phyloP scores from a whole-genome alignment of 2,113 vertebrate genomes.

The Xiphias gladius region DNA sequence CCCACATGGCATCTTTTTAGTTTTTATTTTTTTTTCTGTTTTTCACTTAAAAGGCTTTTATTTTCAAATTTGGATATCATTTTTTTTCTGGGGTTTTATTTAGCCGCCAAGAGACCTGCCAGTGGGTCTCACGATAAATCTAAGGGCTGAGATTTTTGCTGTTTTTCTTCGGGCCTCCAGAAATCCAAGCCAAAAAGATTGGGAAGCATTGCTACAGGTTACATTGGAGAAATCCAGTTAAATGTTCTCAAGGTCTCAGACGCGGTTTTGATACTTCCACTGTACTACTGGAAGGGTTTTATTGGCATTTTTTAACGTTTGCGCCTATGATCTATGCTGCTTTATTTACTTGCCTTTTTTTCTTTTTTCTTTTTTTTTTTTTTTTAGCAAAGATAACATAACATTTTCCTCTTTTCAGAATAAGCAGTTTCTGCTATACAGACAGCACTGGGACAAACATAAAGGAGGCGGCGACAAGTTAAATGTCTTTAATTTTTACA shows the following conservation, averaged over 20 bases:
- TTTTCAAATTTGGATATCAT: too few relatives aligned
- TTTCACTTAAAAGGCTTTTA: too few relatives aligned
- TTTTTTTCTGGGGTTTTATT: too few relatives aligned
- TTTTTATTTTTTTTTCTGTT: too few relatives aligned
- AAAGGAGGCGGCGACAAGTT: neutral
- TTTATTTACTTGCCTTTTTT: neutral
- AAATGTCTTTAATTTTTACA: too few relatives aligned
- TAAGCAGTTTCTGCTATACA: too few relatives aligned
- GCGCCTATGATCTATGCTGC: neutral
- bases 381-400: neutral
- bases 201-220: neutral
- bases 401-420: neutral
- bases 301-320: neutral
- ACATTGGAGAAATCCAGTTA: neutral
- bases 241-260: neutral
- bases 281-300: neutral
- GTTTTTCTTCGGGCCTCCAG: neutral
- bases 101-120: too few relatives aligned
- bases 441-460: too few relatives aligned
- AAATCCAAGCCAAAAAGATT: neutral
- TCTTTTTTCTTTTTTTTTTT: fast-evolving
- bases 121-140: neutral
- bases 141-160: neutral
- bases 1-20: too few relatives aligned
- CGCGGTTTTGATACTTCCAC: neutral